Conservation (phyloP, 2,888 invertebrate genomes). For the Hyppa rectilinea region DNA sequence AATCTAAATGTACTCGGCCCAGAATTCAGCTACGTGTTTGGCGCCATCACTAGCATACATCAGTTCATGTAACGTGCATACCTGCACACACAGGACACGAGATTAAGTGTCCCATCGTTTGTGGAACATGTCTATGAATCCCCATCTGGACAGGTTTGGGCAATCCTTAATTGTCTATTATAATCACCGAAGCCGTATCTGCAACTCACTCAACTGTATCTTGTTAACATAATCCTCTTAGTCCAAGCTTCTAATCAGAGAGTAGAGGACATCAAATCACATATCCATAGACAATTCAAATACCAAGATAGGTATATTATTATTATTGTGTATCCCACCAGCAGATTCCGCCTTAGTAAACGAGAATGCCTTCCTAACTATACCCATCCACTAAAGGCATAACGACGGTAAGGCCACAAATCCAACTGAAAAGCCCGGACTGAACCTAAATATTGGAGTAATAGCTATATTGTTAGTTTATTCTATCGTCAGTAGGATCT, state of each 20-base stretch:
- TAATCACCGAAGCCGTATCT: neutral
- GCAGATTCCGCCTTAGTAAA: neutral
- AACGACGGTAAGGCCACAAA: neutral
- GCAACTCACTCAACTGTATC: neutral
- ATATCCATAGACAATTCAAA: conserved; percentile 4
- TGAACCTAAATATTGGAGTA: conserved; percentile 12
- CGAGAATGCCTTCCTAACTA: neutral
- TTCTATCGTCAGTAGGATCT: neutral
- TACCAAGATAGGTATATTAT: too few relatives aligned
- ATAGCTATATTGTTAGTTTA: conserved; percentile 4
- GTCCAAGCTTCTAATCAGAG: neutral
- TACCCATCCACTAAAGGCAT: neutral
- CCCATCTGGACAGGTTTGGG: too few relatives aligned
- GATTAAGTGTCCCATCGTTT: too few relatives aligned
- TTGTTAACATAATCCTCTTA: conserved; percentile 19
- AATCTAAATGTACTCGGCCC: too few relatives aligned
- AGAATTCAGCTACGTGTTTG: too few relatives aligned
- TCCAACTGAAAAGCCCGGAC: conserved; percentile 4
- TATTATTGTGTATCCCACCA: neutral
- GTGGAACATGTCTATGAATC: too few relatives aligned
- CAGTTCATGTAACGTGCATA: too few relatives aligned
- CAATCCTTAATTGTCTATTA: conserved; percentile 1
- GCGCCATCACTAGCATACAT: too few relatives aligned
- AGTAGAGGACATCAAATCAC: neutral
- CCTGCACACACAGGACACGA: too few relatives aligned